Conservation (phyloP, 1,140 invertebrate genomes). For the Orchestia grillus region DNA sequence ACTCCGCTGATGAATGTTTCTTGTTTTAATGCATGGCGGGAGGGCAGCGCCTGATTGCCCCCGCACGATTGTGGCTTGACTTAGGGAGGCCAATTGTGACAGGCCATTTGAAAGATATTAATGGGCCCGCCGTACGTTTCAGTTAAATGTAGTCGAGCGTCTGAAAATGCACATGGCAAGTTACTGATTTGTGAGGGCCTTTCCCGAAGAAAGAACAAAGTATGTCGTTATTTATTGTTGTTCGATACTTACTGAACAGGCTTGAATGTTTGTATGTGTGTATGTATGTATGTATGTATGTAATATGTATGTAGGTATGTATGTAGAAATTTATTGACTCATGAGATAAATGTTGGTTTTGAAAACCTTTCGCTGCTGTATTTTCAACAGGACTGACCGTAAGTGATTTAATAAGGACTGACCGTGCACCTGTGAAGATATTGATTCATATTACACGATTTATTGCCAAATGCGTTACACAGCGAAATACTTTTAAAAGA, state of each 20-base stretch:
- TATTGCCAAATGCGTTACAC: no score
- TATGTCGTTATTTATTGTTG: not conserved
- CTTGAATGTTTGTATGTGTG: not conserved
- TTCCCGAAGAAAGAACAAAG: not conserved
- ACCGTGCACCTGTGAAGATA: not conserved
- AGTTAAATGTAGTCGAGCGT: not conserved
- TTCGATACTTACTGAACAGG: not conserved
- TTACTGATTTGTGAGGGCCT: not conserved
- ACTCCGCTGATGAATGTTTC: conserved; percentile 23
- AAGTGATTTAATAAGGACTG: not conserved
- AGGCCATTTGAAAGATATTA: not conserved
- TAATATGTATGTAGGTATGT: no score
- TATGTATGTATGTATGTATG: no score
- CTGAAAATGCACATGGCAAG: not conserved
- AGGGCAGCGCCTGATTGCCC: not conserved
- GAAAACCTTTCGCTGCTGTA: not conserved
- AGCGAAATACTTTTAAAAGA: no score
- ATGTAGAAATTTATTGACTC: not conserved
- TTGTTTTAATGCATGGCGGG: not conserved
- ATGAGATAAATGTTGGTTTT: not conserved
- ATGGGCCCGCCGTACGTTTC: not conserved
- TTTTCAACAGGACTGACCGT: not conserved
- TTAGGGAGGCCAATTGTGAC: conserved; percentile 6
- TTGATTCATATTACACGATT: no score
- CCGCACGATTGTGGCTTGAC: not conserved